Conservation (phyloP, 2,888 invertebrate genomes). For the Torymus auratus region DNA sequence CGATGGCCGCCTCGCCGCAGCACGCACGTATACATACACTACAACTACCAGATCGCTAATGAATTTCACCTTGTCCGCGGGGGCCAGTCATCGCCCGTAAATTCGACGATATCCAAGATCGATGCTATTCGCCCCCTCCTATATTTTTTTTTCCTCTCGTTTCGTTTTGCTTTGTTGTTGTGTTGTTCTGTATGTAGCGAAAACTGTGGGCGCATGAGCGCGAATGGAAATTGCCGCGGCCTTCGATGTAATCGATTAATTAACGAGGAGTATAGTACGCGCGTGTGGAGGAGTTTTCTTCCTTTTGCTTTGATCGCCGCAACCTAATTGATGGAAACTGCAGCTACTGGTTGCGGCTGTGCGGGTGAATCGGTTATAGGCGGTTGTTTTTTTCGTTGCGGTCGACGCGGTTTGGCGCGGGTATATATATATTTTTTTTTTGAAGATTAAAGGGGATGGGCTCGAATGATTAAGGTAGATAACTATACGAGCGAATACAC, state of each 20-base stretch:
- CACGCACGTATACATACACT: no score
- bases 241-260: constrained; percentile 38
- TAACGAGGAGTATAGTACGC: constrained; percentile 23
- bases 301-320: constrained; percentile 29
- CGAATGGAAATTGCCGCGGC: constrained; percentile 18
- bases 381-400: not conserved
- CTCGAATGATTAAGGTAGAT: no score
- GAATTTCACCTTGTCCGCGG: constrained; percentile 49
- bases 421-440: no score
- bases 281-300: not conserved
- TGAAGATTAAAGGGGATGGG: no score
- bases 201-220: not conserved
- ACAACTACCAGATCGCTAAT: constrained; percentile 5
- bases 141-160: not conserved
- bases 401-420: no score
- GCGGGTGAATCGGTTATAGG: not conserved
- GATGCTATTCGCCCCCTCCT: not conserved
- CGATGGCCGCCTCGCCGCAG: constrained; percentile 23
- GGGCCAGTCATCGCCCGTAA: constrained; percentile 3
- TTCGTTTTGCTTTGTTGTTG: not conserved
- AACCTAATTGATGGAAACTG: constrained; percentile 34
- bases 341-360: not conserved
- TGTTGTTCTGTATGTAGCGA: not conserved
- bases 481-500: no score
- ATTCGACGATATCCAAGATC: constrained; percentile 21